Base-by-base conservation (phyloP, 2,797 vertebrate genomes). In the Heteromormyrus szaboi region DNA sequence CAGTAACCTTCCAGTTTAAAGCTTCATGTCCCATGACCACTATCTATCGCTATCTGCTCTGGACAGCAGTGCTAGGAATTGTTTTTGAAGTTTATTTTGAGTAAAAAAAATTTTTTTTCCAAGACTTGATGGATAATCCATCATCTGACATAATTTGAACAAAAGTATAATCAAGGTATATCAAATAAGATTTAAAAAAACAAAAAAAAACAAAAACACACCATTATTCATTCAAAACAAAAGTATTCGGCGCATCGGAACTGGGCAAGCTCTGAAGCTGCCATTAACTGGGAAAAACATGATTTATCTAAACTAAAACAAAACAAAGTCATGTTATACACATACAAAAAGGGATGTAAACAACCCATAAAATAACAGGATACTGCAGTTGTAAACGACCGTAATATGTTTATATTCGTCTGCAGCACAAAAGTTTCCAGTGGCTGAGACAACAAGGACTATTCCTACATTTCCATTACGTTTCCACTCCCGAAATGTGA, bases 321-420 rank as follows among this genome's bases (percentile, higher is more conserved):
- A 87, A 90, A 93, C 91, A 89, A 89, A 92, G 91, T 90, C 91
- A 93, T 88, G 92, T 92, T 93, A 92, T 93, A 90, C 90, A 91
- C 92, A 92, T 53, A 90, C 92, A 93, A 93, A 68, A 92, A 37
- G 92, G 76, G 93, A 93, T 48, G 54, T 83, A 85, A 89, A 90
- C 88, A 90, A 22, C 19, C 76, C 68, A 79, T 76, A 65, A 88
- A 76, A 88, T 83, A 88, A 84, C 65, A 90, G 89, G 89, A 91
- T 89, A 93, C 91, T 76, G 90, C 92, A 93, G 93, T 92, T 91
- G 90, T 88, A 81, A 89, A 92, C 92, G 41, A 91, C 92, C 87
- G 87, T 88, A 92, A 91, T 90, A 91, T 92, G 92, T 93, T 94
- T 94, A 93, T 41, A 90, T 48, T 79, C 92, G 85, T 4, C 90